Base-by-base conservation (phyloP, 35 echinoderm and acorn worm genomes). In the Amphiura filiformis region DNA sequence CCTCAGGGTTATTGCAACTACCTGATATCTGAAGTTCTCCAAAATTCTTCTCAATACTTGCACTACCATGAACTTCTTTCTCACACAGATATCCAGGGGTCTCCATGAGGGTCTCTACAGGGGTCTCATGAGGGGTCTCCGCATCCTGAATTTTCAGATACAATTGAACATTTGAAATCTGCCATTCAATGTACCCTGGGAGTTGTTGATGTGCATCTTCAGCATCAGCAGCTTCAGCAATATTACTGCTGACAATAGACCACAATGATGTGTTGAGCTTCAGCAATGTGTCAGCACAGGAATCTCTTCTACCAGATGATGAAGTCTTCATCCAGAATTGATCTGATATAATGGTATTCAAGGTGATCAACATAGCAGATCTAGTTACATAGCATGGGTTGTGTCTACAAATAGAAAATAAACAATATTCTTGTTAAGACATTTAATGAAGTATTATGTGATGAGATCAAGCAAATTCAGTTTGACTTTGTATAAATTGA, bases 341-440 rank as follows among this genome's bases (percentile, higher is more conserved):
- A 36, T 86, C 84, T 61, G 84, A 35, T 31, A 83, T 26, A 33
- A 90, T 76, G 13, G 57, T 40, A 28, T 84, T 38, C 30, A 90
- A 20, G 36, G 84, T 90, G 36, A 57, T 32, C 65, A 65, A 33
- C 57, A 78, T 83, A 23, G 81, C 61, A 76, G 88, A 80, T 39
- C 61, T 47, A 35, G 88, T 90, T 31, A 90, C 80, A 76, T 75
- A 90, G 0, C 57, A 90, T 32, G 36, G 64, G 36, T 90, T 89
- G 13, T 83, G 47, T 13, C 88, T 89, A 78, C 23, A 89, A 30
- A 28, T 20, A 85, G 20, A 0, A 11, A 17, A 64, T 3, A 76
- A 31, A 28, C 20, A 82, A 31, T 31, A 13, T 28, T 13, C 9
- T 31, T 77, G 28, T n/a, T n/a, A n/a, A n/a, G n/a, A n/a, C n/a